Percentiles rank a stretch among this genome's conserved stretches.
phyloP scores from a whole-genome alignment of 2,797 vertebrate genomes.

The Garrulus glandarius region DNA sequence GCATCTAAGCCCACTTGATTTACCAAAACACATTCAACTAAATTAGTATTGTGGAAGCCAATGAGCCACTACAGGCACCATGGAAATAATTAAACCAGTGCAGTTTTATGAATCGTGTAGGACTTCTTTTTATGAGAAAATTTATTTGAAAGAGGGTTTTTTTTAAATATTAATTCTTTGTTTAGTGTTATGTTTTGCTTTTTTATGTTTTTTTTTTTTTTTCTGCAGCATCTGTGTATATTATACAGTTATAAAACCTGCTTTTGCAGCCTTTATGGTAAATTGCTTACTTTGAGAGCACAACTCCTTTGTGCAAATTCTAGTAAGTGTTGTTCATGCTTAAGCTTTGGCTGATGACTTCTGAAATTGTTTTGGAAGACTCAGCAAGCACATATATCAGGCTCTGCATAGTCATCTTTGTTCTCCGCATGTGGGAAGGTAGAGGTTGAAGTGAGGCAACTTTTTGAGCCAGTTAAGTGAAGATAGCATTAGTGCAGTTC shows the following conservation, averaged over 20 bases:
- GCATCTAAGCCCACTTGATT: not conserved
- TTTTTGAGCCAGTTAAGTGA: slow-evolving; percentile 30
- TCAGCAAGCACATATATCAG: not conserved
- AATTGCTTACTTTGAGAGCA: not conserved
- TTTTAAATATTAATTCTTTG: not conserved
- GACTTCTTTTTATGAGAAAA: not conserved
- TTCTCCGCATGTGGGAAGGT: not conserved
- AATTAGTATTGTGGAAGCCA: not conserved
- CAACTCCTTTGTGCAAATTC: not conserved
- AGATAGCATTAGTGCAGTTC: not conserved
- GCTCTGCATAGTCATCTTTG: not conserved
- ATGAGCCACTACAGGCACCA: not conserved
- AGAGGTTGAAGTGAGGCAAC: not conserved
- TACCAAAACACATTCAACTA: not conserved
- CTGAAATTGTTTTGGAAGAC: not conserved
- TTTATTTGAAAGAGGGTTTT: not conserved
- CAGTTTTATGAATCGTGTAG: not conserved
- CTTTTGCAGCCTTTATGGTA: not conserved
- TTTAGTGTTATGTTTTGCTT: not conserved
- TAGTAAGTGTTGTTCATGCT: not conserved
- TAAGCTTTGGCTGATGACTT: not conserved
- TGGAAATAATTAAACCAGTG: not conserved
- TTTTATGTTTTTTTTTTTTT: not conserved
- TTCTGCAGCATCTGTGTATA: not conserved
- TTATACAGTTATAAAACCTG: not conserved